Evolutionary conservation across 2,888 invertebrate genomes (phyloP), one percentile per base, ranked within the genome.

Genomic region (Ecliptopera silaceata): DNA sequence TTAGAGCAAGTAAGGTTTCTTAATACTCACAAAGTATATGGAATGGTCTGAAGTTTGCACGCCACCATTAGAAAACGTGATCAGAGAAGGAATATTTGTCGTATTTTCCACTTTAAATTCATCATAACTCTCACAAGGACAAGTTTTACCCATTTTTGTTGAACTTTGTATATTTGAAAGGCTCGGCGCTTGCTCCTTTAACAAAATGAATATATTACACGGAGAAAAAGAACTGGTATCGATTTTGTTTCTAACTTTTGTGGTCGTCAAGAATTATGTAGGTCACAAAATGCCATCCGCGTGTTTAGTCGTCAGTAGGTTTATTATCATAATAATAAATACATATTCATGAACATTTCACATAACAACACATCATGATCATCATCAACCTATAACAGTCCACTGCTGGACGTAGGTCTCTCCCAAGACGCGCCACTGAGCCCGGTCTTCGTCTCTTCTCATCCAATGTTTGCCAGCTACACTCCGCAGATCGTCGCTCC

Each of bases 1-100:
- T 8, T 26, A 26, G 26, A 13, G 1, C 1, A 34, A 34, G 4
- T 12, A 10, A 36, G 10, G 4, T 12, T n/a, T 1, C 31, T 29
- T n/a, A 42, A n/a, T 44, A 75, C 83, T 80, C 72, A 88, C 87
- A 43, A 87, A 62, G 42, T 53, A 58, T 65, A 88, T 82, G 6
- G 84, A 73, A 65, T 77, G 75, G 63, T 84, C 77, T 1, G 85
- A 88, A 2, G 88, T 88, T 75, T 88, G 64, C 6, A 31, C 20
- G 22, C 44, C 29, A 17, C 47, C 43, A 36, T 44, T 45, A 31
- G 31, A 18, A 36, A 51, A 48, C 32, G 18, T 31, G 20, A 36
- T 43, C 22, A 31, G 43, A 31, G 45, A 11, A 3, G 45, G 13
- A 3, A 13, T 12, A 29, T n/a, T 3, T 41, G 17, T 32, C 26